These are phyloP conservation scores for Cylas formicarius DNA, from an alignment of 1,140 invertebrate species.

Conservation along the genomic window DNA sequence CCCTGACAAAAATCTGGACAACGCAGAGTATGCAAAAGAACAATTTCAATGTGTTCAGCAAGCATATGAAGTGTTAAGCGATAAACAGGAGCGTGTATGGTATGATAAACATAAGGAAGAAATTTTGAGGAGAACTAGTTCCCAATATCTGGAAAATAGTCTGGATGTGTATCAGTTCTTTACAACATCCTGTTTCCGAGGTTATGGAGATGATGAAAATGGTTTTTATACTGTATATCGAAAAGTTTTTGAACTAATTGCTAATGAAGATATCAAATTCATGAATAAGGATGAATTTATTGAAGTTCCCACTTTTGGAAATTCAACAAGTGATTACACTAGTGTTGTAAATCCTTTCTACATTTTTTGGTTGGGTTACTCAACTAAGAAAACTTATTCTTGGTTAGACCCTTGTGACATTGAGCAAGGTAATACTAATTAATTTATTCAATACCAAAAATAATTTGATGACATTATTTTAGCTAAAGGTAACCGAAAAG, in stretches of 20 bases:
- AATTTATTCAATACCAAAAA: neutral
- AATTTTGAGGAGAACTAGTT: conserved; percentile 77
- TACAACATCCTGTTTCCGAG: conserved; percentile 80
- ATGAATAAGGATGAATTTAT: conserved; percentile 62
- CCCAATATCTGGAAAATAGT: conserved; percentile 77
- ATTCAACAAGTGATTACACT: conserved; percentile 74
- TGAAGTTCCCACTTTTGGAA: conserved; percentile 79
- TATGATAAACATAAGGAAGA: conserved; percentile 88
- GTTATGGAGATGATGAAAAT: conserved; percentile 79
- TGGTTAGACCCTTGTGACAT: conserved; percentile 91
- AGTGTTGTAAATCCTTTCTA: conserved; percentile 86
- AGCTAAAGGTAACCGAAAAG: conserved; percentile 56
- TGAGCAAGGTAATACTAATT: conserved; percentile 53
- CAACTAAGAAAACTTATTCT: conserved; percentile 66
- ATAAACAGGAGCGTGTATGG: conserved; percentile 91
- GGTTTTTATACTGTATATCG: conserved; percentile 89
- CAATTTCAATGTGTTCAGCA: conserved; percentile 91
- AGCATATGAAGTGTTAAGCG: conserved; percentile 91
- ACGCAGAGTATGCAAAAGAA: conserved; percentile 75
- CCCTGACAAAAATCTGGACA: conserved; percentile 89
- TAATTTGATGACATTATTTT: conserved; percentile 3
- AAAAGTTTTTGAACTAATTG: conserved; percentile 80
- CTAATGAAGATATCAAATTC: conserved; percentile 80
- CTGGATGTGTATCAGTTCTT: conserved; percentile 90
- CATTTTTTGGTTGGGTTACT: conserved; percentile 84